Evolutionary conservation across 2,888 invertebrate species (phyloP), one percentile per base, ranked within the genome.

Genomic region (Nymphalis urticae): DNA sequence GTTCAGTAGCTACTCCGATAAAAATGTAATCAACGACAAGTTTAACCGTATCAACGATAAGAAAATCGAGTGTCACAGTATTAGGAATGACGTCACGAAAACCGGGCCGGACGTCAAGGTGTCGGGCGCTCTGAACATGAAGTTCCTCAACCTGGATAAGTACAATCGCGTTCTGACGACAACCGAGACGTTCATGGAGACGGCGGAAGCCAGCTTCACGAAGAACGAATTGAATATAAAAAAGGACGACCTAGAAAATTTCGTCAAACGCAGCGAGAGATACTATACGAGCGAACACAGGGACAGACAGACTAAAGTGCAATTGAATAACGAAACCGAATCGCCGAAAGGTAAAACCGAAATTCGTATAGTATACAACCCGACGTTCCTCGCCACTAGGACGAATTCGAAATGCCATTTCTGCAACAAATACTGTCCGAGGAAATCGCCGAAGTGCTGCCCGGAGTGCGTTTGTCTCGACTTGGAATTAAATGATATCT

Each of bases 331-430:
- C 51, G 64, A 78, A 24, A 74, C 79, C 0, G 62, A 67, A 0
- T 64, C 77, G 2, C 73, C 77, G 6, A 84, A 84, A 70, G 83
- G 80, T 0, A 86, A 88, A 70, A 93, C 93, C 0, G 91, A 93
- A 72, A 85, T 93, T 1, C 80, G 90, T 6, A 93, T 93, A 19
- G 85, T 92, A 21, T 93, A 93, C 64, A 93, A 93, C 70, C 93
- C 93, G 0, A 91, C 92, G 0, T 93, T 93, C 68, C 84, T 83
- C 62, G 77, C 84, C 0, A 85, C 87, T 0, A 77, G 79, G 1
- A 76, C 69, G 9, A 75, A 78, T 21, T 72, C 86, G 0, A 76
- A 79, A 73, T 92, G 92, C 62, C 79, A 80, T 6, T 87, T 81
- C 67, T 92, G 92, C 70, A 82, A 82, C 16, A 78, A 84, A 1